These are phyloP conservation scores for Oppia nitens DNA, from an alignment of 1,140 invertebrate genomes.

Conservation along the genomic window DNA sequence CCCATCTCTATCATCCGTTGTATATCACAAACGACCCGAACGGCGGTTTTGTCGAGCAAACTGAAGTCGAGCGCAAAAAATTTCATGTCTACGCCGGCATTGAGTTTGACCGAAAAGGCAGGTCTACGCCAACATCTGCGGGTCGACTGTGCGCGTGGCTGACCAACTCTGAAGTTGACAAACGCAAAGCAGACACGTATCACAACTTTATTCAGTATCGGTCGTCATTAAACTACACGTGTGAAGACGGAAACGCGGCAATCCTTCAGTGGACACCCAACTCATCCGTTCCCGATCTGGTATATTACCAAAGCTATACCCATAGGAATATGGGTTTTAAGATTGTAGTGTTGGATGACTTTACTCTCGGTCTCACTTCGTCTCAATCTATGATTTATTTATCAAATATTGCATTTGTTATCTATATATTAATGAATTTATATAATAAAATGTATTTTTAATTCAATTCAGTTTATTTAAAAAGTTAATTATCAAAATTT, in stretches of 20 bases:
- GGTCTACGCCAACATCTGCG: slow-evolving; percentile 30
- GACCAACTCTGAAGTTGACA: slow-evolving; percentile 43
- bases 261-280: slow-evolving; percentile 67
- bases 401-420: no score
- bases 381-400: no score
- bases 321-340: slow-evolving; percentile 80
- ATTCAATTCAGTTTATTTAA: no score
- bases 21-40: slow-evolving; percentile 72
- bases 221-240: slow-evolving; percentile 15
- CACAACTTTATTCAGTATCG: slow-evolving; percentile 16
- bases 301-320: slow-evolving; percentile 86
- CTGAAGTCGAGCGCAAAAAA: slow-evolving; percentile 43
- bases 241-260: slow-evolving; percentile 28
- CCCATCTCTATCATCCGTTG: slow-evolving; percentile 73
- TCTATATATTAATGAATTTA: no score
- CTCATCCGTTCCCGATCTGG: slow-evolving; percentile 69
- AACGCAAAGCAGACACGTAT: slow-evolving; percentile 48
- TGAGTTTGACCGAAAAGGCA: slow-evolving; percentile 56
- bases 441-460: no score
- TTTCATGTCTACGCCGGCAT: slow-evolving; percentile 64
- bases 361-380: no score
- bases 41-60: slow-evolving; percentile 57
- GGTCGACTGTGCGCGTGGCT: slow-evolving; percentile 57
- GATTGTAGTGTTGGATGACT: slow-evolving; percentile 56
- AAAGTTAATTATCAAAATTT: no score